Percentiles rank a stretch among this genome's conserved stretches.
Evolutionary conservation across 1,140 invertebrate genomes (phyloP).

Genomic region (Lepidurus couesii): DNA sequence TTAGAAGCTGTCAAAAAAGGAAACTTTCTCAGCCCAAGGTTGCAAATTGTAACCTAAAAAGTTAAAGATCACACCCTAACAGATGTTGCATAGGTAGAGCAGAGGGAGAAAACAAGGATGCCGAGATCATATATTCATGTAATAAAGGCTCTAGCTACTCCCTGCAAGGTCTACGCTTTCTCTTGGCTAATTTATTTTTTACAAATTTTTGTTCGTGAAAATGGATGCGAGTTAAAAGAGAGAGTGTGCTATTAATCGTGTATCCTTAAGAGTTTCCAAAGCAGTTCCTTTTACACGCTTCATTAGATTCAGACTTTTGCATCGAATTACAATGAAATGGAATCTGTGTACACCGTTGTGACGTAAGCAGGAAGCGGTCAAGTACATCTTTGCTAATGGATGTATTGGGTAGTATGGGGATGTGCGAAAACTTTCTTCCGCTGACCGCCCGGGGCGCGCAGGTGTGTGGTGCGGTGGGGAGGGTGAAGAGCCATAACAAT

Average conservation of each 20-base stretch:
- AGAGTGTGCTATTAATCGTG: not conserved
- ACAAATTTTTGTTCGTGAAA: too few species aligned
- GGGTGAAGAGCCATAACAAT: not conserved
- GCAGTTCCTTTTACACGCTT: not conserved
- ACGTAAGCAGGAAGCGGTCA: not conserved
- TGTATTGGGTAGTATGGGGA: not conserved
- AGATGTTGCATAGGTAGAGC: not conserved
- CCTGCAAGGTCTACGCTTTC: too few species aligned
- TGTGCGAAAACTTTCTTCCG: not conserved
- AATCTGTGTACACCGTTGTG: not conserved
- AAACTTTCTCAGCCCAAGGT: constrained; percentile 14
- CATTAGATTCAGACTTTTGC: not conserved
- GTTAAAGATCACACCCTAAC: not conserved
- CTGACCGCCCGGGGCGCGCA: not conserved
- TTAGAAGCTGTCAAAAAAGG: not conserved
- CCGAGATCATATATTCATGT: not conserved
- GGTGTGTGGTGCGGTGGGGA: not conserved
- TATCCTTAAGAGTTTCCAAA: not conserved
- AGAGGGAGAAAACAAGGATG: not conserved
- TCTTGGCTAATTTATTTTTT: too few species aligned
- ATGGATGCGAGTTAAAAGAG: too few species aligned
- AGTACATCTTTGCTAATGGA: not conserved
- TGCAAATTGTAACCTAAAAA: not conserved
- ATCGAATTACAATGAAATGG: not conserved
- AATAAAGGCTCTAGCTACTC: too few species aligned